These are phyloP conservation scores for Phainopepla nitens DNA, from an alignment of 2,113 vertebrate species.

Conservation along the genomic window DNA sequence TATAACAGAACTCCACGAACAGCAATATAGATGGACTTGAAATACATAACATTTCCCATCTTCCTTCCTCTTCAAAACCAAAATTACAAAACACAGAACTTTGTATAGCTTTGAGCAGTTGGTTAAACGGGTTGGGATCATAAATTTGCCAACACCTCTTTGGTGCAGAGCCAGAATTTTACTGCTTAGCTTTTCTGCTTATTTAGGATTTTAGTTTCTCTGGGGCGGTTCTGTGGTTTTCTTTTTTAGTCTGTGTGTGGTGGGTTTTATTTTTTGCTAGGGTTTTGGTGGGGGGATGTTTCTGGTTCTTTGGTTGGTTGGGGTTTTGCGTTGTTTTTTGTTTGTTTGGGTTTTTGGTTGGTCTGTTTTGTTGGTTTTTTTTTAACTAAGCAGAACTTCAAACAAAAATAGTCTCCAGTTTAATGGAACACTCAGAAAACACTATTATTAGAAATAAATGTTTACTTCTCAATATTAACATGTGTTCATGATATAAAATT, in stretches of 20 bases:
- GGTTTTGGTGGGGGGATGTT: accelerated
- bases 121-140: background rate
- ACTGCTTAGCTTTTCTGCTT: background rate
- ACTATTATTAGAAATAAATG: background rate
- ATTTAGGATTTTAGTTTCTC: background rate
- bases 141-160: background rate
- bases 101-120: background rate
- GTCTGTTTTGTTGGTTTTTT: background rate
- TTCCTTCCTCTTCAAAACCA: background rate
- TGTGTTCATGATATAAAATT: background rate
- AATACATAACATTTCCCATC: background rate
- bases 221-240: background rate
- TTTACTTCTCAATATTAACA: background rate
- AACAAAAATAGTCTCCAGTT: background rate
- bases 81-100: background rate
- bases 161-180: background rate
- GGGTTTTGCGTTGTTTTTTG: background rate
- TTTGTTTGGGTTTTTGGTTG: background rate
- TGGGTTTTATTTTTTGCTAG: background rate
- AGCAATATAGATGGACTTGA: background rate
- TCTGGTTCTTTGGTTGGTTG: background rate
- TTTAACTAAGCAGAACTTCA: background rate
- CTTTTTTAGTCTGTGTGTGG: background rate
- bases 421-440: background rate
- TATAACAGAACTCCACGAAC: background rate